phyloP scores from a whole-genome alignment of 2,888 invertebrate genomes.

The Phoenoteleia sp. region DNA sequence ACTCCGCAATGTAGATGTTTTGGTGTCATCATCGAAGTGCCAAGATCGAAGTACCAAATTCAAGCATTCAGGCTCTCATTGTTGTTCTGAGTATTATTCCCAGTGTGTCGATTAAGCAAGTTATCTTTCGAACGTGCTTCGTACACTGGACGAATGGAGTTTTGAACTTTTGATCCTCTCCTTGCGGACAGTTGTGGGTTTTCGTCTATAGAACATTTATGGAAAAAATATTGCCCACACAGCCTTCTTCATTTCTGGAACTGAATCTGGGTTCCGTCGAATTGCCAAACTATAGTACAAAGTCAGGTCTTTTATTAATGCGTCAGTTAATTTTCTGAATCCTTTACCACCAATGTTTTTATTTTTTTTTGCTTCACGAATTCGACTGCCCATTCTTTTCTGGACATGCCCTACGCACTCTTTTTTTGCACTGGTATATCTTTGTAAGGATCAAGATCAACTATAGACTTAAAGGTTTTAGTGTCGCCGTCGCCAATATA shows the following conservation, averaged over 20 bases:
- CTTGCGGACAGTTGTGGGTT: background rate
- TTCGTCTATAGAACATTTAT: background rate
- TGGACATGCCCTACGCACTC: no score
- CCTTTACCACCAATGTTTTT: background rate
- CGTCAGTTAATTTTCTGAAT: background rate
- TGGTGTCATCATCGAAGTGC: no score
- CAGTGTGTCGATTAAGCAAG: background rate
- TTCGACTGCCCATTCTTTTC: no score
- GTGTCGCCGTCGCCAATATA: no score
- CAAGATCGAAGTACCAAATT: no score
- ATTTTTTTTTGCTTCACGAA: background rate
- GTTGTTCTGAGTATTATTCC: conserved; percentile 7
- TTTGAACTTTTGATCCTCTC: conserved; percentile 6
- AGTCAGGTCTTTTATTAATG: background rate
- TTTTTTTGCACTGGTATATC: background rate
- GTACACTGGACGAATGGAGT: conserved; percentile 2
- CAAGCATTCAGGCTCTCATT: conserved; percentile 22
- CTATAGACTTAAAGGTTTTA: background rate
- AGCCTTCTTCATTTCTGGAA: background rate
- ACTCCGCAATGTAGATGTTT: no score
- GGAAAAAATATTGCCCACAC: background rate
- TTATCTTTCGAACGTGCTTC: background rate
- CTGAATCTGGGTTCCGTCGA: background rate
- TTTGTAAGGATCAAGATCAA: background rate
- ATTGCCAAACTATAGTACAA: conserved; percentile 1